phyloP scores from a whole-genome alignment of 1,140 invertebrate species.

The Argopecten irradians region DNA sequence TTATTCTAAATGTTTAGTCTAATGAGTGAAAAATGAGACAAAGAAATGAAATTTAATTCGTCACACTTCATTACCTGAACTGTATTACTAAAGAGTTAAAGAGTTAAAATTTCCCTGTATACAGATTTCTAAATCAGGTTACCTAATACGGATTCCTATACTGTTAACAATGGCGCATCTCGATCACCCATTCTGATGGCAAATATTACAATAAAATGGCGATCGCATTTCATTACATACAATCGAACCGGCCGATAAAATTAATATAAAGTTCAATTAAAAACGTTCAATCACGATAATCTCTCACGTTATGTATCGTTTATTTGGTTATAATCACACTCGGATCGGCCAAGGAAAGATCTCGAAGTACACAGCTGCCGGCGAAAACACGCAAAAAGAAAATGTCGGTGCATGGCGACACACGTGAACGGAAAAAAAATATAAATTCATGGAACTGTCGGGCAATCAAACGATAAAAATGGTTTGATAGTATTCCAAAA shows the following conservation, averaged over 20 bases:
- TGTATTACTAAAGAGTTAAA: no score
- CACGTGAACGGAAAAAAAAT: background rate
- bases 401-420: conserved; percentile 13
- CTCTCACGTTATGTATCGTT: background rate
- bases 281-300: background rate
- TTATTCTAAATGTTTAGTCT: no score
- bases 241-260: background rate
- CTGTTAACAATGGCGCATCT: no score
- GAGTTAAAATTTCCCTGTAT: no score
- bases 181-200: no score
- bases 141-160: no score
- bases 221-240: background rate
- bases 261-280: background rate
- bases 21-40: no score
- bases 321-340: background rate
- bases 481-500: background rate
- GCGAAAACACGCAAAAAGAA: background rate
- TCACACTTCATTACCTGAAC: no score
- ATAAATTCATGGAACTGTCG: background rate
- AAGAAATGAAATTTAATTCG: no score
- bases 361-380: background rate
- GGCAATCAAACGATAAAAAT: background rate
- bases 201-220: conserved; percentile 22
- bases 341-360: background rate
- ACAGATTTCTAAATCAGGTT: no score